These are phyloP conservation scores for Cynodonichthys magdalenae DNA, from an alignment of 2,797 vertebrate genomes.

Conservation along the genomic window DNA sequence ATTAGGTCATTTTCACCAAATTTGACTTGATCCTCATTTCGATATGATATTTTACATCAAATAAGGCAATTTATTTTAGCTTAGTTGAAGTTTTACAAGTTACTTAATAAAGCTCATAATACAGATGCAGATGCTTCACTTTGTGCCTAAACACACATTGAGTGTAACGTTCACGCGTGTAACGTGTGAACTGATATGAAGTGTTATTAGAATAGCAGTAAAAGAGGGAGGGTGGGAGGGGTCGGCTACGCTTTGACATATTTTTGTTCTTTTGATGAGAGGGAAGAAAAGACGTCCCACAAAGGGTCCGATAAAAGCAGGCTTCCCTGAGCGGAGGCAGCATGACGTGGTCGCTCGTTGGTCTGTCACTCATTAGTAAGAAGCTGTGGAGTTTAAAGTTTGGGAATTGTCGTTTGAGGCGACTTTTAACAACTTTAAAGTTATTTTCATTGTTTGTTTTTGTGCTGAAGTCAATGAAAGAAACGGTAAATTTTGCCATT, in stretches of 20 bases:
- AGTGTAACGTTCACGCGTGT: slow-evolving; percentile 46
- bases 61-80: too few species aligned
- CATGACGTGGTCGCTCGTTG: slow-evolving; percentile 38
- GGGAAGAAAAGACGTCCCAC: slow-evolving; percentile 59
- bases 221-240: slow-evolving; percentile 35
- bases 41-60: too few species aligned
- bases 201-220: slow-evolving; percentile 66
- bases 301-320: slow-evolving; percentile 65
- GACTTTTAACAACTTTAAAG: slow-evolving; percentile 23
- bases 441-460: slow-evolving; percentile 4
- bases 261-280: slow-evolving; percentile 63
- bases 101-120: slow-evolving; percentile 60
- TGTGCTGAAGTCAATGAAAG: slow-evolving; percentile 7
- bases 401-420: slow-evolving; percentile 15
- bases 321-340: slow-evolving; percentile 56
- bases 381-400: slow-evolving; percentile 58
- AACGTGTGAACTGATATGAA: slow-evolving; percentile 55
- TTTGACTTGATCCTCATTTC: too few species aligned
- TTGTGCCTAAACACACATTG: slow-evolving; percentile 27
- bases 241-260: slow-evolving; percentile 51
- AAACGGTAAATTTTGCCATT: background rate
- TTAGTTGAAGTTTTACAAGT: background rate
- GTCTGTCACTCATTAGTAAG: slow-evolving; percentile 37
- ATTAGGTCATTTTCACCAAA: too few species aligned
- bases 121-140: slow-evolving; percentile 34